Percentiles rank a stretch among this genome's conserved stretches.
Evolutionary conservation across 2,797 vertebrate species (phyloP).

Genomic region (Coregonus sp.): DNA sequence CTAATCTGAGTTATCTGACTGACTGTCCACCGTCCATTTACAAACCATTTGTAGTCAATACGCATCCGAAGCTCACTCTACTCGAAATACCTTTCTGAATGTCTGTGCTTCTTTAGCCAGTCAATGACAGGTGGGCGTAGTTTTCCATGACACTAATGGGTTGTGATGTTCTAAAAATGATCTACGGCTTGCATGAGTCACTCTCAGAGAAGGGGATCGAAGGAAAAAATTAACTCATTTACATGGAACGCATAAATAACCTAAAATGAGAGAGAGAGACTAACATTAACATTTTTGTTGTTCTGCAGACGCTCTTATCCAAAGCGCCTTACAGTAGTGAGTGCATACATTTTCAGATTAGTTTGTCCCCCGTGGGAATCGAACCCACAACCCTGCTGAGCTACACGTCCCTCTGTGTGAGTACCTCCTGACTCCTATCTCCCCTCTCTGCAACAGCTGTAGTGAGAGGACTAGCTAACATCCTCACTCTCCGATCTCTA

Average conservation of each 20-base stretch:
- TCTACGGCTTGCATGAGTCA: conserved; percentile 6
- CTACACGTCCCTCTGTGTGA: too few relatives aligned
- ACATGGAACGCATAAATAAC: conserved; percentile 18
- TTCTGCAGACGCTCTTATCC: too few relatives aligned
- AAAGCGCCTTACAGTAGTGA: too few relatives aligned
- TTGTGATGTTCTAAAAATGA: conserved; percentile 31
- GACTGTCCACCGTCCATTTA: conserved; percentile 11
- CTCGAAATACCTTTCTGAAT: conserved; percentile 15
- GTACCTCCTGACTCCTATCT: neutral
- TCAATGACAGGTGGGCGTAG: conserved; percentile 16
- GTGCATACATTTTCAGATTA: too few relatives aligned
- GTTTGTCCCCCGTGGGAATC: too few relatives aligned
- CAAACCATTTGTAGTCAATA: conserved; percentile 9
- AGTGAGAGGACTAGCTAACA: neutral
- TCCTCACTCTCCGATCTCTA: neutral
- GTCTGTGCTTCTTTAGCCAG: conserved; percentile 3
- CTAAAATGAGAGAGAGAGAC: conserved; percentile 8
- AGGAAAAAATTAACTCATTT: neutral
- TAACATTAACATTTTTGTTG: neutral
- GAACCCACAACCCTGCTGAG: too few relatives aligned
- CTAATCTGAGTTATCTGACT: neutral
- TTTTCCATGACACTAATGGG: conserved; percentile 30
- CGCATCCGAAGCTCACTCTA: conserved; percentile 7
- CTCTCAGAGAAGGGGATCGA: neutral
- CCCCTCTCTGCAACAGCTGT: neutral